Conservation (phyloP, 2,113 vertebrate species). For the Lophochroa leadbeateri region DNA sequence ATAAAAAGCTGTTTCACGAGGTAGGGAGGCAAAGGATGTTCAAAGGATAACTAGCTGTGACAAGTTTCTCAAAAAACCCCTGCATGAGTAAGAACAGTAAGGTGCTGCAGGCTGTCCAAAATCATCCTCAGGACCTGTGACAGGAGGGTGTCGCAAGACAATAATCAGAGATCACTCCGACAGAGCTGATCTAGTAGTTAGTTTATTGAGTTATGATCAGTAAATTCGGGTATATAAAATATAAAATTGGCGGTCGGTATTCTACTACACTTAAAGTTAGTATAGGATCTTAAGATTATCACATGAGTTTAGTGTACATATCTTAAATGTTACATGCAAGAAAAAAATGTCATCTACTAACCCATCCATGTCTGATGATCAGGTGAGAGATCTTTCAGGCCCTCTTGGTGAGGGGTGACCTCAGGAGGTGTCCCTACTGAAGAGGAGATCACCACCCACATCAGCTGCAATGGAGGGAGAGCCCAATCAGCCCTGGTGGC, state of each 20-base stretch:
- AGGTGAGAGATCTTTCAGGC: background rate
- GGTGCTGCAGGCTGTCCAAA: background rate
- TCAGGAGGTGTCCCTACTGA: background rate
- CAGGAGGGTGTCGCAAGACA: background rate
- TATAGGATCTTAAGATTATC: background rate
- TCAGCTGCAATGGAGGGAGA: background rate
- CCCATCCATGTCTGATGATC: background rate
- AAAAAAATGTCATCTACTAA: background rate
- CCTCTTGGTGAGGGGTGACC: background rate
- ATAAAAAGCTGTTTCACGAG: background rate
- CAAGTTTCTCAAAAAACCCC: background rate
- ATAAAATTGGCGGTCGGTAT: background rate
- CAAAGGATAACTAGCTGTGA: background rate
- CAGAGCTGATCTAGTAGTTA: background rate
- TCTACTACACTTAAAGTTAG: background rate
- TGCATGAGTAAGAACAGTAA: background rate
- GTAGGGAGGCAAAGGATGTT: background rate
- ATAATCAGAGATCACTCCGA: background rate
- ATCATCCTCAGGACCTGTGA: background rate
- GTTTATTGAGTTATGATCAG: background rate
- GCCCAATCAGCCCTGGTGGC: fast-evolving
- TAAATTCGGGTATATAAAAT: background rate
- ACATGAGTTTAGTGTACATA: fast-evolving
- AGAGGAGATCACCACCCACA: background rate
- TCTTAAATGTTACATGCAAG: background rate